Percentiles rank a stretch among this genome's conserved stretches.
These are phyloP conservation scores for Psephotus haematonotus DNA, from an alignment of 2,113 vertebrate species.

Conservation along the genomic window DNA sequence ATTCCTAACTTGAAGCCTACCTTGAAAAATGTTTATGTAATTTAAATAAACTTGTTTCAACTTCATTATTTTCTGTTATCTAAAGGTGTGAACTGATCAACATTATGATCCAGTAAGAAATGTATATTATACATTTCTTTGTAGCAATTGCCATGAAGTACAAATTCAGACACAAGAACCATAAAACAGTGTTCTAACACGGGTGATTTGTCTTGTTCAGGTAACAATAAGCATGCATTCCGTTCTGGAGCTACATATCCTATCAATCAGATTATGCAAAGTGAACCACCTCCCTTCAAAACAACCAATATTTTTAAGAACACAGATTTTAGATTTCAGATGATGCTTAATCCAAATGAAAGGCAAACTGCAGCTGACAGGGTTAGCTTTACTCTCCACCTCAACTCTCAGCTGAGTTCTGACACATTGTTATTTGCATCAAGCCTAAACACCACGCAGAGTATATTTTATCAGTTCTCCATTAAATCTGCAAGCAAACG, in stretches of 20 bases:
- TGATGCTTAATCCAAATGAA: neutral
- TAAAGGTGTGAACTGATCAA: neutral
- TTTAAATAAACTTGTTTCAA: neutral
- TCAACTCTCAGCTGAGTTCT: neutral
- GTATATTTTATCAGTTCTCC: neutral
- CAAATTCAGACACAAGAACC: neutral
- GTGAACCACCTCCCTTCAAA: neutral
- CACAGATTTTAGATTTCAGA: neutral
- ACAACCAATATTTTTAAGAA: neutral
- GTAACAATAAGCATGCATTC: neutral
- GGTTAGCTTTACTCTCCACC: neutral
- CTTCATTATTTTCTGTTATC: neutral
- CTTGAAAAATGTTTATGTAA: neutral
- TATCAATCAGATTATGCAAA: neutral
- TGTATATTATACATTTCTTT: rapidly evolving
- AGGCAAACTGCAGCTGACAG: neutral
- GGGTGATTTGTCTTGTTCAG: neutral
- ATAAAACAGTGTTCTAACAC: neutral
- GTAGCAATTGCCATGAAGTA: neutral
- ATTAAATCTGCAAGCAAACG: neutral
- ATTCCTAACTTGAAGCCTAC: neutral
- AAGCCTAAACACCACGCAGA: neutral
- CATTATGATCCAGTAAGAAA: neutral
- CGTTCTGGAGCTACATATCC: neutral
- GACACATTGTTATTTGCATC: neutral